Percentiles rank a stretch among this genome's conserved stretches.
phyloP scores from a whole-genome alignment of 2,113 vertebrate species.

The Oncorhynchus clarkii region DNA sequence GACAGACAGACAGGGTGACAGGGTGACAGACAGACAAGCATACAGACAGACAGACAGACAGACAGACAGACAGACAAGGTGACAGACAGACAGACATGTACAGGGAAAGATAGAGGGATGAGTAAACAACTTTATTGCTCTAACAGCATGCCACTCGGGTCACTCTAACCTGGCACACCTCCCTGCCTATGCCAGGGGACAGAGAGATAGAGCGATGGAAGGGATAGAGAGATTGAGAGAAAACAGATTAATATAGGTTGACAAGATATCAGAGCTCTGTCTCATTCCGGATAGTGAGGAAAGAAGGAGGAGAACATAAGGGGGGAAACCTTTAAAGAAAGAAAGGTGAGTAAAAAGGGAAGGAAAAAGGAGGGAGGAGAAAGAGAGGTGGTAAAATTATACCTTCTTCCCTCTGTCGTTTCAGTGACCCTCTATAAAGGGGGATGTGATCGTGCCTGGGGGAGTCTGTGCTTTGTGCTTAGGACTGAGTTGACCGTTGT shows the following conservation, averaged over 20 bases:
- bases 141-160: constrained; percentile 37
- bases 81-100: neutral
- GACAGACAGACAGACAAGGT: neutral
- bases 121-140: constrained; percentile 50
- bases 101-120: neutral
- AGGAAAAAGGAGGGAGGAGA: neutral
- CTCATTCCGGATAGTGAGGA: constrained; percentile 6
- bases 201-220: neutral
- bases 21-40: too few species aligned
- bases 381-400: constrained; percentile 4
- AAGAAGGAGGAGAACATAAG: neutral
- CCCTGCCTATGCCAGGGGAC: neutral
- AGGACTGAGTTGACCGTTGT: neutral
- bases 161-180: constrained; percentile 67
- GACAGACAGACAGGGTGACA: too few species aligned
- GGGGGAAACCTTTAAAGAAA: neutral
- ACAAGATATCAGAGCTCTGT: constrained; percentile 5
- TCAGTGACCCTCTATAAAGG: neutral
- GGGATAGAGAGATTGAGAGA: neutral
- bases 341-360: neutral
- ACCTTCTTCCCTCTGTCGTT: neutral
- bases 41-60: neutral
- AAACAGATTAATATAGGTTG: constrained; percentile 33
- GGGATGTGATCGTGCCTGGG: neutral
- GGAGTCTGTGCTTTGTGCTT: neutral